A percentile compares a stretch with the other conserved stretches of the same genome.
phyloP scores from a whole-genome alignment of 2,888 invertebrate genomes.

The Macaria liturata region DNA sequence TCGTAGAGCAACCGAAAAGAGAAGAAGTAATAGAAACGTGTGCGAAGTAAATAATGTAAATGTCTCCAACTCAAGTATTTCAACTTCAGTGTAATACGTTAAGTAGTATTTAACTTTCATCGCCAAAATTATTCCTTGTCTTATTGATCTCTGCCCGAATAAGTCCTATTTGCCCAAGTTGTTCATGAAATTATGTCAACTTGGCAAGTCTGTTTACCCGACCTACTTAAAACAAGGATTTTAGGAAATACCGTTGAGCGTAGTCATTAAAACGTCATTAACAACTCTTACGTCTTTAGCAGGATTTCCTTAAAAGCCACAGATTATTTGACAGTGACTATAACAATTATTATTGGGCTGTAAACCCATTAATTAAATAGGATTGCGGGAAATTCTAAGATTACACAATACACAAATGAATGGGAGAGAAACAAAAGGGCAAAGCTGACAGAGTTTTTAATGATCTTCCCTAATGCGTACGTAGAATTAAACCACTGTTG shows the following conservation, averaged over 20 bases:
- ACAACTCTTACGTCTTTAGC: slow-evolving; percentile 49
- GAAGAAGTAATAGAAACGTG: too few relatives aligned
- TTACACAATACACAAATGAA: slow-evolving; percentile 6
- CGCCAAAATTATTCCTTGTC: too few relatives aligned
- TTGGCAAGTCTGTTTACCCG: neutral
- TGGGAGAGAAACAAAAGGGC: slow-evolving; percentile 31
- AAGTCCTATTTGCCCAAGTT: too few relatives aligned
- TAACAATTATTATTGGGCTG: slow-evolving; percentile 4
- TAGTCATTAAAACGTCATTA: slow-evolving; percentile 56
- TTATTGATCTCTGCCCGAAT: too few relatives aligned
- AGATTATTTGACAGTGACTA: neutral
- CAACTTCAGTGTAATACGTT: too few relatives aligned
- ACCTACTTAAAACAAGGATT: slow-evolving; percentile 15
- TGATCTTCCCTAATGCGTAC: slow-evolving; percentile 19
- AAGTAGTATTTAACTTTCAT: too few relatives aligned
- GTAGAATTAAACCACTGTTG: slow-evolving; percentile 13
- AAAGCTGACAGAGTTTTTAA: slow-evolving; percentile 30
- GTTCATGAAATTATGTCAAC: too few relatives aligned
- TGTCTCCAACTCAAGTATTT: too few relatives aligned
- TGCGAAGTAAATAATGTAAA: too few relatives aligned
- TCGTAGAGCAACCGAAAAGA: too few relatives aligned
- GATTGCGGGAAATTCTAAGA: slow-evolving; percentile 26
- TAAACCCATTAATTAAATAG: slow-evolving; percentile 29
- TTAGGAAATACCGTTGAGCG: slow-evolving; percentile 31
- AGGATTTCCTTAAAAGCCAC: slow-evolving; percentile 39